Percentiles rank a stretch among this genome's conserved stretches.
phyloP scores from a whole-genome alignment of 2,888 invertebrate genomes.

The Eilema depressum region DNA sequence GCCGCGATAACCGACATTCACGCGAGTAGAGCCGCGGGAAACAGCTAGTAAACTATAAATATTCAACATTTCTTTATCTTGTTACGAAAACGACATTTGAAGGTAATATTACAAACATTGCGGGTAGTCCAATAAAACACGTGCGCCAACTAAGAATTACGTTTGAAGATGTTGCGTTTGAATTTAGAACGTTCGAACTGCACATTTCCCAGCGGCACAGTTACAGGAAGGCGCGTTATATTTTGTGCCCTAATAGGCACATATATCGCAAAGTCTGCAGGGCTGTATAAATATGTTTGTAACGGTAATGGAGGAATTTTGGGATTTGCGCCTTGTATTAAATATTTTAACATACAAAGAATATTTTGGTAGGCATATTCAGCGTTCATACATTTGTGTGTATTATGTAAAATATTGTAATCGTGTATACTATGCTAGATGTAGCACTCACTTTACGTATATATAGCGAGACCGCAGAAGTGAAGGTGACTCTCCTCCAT shows the following conservation, averaged over 20 bases:
- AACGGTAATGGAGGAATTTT: conserved; percentile 17
- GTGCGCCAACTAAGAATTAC: conserved; percentile 51
- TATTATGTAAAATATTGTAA: too few species aligned
- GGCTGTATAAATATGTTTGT: conserved; percentile 55
- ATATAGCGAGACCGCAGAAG: too few species aligned
- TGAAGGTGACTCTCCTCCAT: too few species aligned
- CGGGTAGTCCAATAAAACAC: conserved; percentile 18
- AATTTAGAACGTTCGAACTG: conserved; percentile 48
- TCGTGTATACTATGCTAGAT: too few species aligned
- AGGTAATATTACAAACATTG: not conserved
- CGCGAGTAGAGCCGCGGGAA: too few species aligned
- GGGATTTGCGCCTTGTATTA: not conserved
- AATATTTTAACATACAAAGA: not conserved
- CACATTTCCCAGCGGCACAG: conserved; percentile 59
- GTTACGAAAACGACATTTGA: not conserved
- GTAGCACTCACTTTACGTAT: too few species aligned
- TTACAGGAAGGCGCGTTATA: conserved; percentile 62
- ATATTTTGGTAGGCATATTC: not conserved
- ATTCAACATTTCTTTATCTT: too few species aligned
- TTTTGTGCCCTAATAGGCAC: conserved; percentile 65
- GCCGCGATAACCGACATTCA: too few species aligned
- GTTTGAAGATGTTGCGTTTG: conserved; percentile 44
- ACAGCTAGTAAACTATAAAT: too few species aligned
- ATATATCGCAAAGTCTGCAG: conserved; percentile 58
- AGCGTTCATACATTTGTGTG: too few species aligned